Base-by-base conservation (phyloP, 2,113 vertebrate species). In the Lophius piscatorius region DNA sequence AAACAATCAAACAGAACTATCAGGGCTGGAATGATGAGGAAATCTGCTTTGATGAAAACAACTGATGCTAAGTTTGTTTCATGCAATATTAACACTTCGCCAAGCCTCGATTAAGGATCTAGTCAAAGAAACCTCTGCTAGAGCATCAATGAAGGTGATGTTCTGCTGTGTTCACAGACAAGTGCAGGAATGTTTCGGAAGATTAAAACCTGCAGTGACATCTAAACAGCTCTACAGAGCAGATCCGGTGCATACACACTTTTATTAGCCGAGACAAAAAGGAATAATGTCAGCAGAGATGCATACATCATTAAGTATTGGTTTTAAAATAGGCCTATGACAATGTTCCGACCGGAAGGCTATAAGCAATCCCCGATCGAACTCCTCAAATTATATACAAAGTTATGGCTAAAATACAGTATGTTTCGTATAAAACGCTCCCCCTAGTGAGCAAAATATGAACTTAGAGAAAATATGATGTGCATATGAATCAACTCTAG, bases 21-120 rank as follows among this genome's bases (percentile, higher is more conserved):
- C 44, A 34, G 51, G 39, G 61, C 16, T 44, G 48, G 18, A 52
- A 61, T 46, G 10, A 56, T n/a, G 14, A 54, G 31, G 33, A 42
- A 66, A 63, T 26, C 16, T 39, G 18, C 62, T 62, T 60, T 13
- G 55, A 60, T 50, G 20, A 33, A 33, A 70, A 47, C 51, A 47
- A 45, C 39, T 42, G 44, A 55, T 56, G 35, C 54, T 29, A 35
- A 18, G 40, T 61, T 69, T 80, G 63, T 38, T 63, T 11, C 36
- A 28, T 74, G 59, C 55, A 78, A 79, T 83, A 81, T 79, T 63
- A 79, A 79, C 52, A 64, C 46, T 49, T 70, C 71, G 66, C 77
- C 22, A 6, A 70, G 80, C 72, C 73, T 70, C 45, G 62, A 70
- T 72, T 6, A 6, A 62, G 9, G 44, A 44, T 67, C 13, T 2